Conservation (phyloP, 1,140 invertebrate species). For the Marisa cornuarietis region DNA sequence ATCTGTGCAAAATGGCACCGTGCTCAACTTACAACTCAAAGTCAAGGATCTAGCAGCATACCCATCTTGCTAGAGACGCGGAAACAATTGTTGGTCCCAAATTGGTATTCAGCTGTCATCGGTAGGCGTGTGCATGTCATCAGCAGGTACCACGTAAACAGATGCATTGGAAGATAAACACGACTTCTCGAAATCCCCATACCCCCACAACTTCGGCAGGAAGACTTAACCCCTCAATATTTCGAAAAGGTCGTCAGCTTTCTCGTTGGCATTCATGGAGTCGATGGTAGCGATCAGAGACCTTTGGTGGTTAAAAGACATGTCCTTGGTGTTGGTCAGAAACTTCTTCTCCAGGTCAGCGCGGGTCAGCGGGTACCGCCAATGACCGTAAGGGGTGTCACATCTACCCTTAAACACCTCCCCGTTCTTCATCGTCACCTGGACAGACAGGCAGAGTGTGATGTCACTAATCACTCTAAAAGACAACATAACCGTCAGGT, state of each 20-base stretch:
- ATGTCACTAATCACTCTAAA: background rate
- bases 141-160: no score
- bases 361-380: slow-evolving; percentile 50
- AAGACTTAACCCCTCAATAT: slow-evolving; percentile 1
- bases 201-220: background rate
- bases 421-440: slow-evolving; percentile 18
- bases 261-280: slow-evolving; percentile 26
- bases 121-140: no score
- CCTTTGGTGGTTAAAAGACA: slow-evolving; percentile 19
- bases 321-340: slow-evolving; percentile 33
- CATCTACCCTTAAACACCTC: slow-evolving; percentile 33
- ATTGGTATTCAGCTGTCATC: no score
- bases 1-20: no score
- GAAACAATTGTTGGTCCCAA: no score
- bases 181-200: no score
- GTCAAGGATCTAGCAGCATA: no score
- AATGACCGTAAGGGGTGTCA: slow-evolving; percentile 54
- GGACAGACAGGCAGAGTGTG: background rate
- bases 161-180: no score
- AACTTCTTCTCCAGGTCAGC: slow-evolving; percentile 47
- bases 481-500: no score
- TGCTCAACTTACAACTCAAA: no score
- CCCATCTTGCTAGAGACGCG: no score
- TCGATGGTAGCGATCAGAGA: slow-evolving; percentile 36
- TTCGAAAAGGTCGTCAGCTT: slow-evolving; percentile 25